Percentiles rank a stretch among this genome's conserved stretches.
These are phyloP conservation scores for Geodia barretti DNA, from an alignment of 37 sponge, comb jelly and placozoan genomes.

Conservation along the genomic window DNA sequence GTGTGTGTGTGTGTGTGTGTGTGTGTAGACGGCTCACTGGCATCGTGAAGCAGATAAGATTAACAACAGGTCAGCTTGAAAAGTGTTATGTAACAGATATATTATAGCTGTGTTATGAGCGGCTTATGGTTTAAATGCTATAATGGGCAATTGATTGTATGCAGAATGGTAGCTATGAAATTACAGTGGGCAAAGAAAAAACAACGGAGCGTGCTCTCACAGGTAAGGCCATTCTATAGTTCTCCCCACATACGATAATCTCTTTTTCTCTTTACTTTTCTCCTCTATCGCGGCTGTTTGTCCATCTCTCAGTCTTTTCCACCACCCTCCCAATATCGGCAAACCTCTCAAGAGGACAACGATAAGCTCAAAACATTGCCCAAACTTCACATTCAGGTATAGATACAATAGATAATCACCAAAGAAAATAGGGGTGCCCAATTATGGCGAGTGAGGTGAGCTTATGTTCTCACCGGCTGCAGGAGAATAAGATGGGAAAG, in stretches of 20 bases:
- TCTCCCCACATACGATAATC: not conserved
- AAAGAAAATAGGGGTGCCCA: no score
- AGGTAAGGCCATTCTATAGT: not conserved
- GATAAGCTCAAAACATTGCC: no score
- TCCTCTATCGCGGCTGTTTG: not conserved
- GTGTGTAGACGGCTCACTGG: slow-evolving; percentile 67
- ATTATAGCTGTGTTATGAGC: no score
- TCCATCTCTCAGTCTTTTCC: not conserved
- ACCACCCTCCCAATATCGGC: not conserved
- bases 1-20: not conserved
- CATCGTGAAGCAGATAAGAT: slow-evolving; percentile 77
- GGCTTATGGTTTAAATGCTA: not conserved
- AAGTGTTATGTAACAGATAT: no score
- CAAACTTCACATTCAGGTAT: no score
- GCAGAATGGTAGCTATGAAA: slow-evolving; percentile 37
- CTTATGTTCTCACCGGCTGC: no score
- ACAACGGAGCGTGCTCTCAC: not conserved
- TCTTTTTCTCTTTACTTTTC: no score
- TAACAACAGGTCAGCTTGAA: slow-evolving; percentile 64
- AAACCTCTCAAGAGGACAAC: no score
- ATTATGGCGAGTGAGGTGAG: no score
- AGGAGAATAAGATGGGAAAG: no score
- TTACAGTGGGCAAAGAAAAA: slow-evolving; percentile 21
- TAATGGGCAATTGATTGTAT: not conserved
- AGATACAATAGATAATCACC: no score